Conservation (phyloP, 2,113 vertebrate species). For the Mormyrus lacerda region DNA sequence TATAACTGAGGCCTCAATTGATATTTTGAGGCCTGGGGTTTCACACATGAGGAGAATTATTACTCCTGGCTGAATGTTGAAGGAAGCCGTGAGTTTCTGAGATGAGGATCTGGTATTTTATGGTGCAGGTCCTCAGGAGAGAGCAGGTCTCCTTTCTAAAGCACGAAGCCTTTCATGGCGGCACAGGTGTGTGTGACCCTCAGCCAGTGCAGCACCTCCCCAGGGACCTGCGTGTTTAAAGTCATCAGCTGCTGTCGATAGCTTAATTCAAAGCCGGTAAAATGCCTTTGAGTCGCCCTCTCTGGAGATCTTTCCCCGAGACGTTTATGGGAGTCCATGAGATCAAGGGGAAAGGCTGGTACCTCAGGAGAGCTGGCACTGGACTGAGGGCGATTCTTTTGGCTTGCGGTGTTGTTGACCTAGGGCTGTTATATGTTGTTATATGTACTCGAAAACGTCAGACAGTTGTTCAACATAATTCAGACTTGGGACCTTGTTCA, state of each 20-base stretch:
- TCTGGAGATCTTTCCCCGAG: neutral
- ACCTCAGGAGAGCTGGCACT: neutral
- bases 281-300: neutral
- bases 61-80: neutral
- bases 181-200: neutral
- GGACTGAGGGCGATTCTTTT: neutral
- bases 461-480: neutral
- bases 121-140: neutral
- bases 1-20: neutral
- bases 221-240: conserved; percentile 2
- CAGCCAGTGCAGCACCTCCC: neutral
- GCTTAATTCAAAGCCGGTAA: conserved; percentile 21
- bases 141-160: neutral
- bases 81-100: neutral
- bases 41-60: neutral
- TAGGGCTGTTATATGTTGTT: neutral
- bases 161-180: neutral
- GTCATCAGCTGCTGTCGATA: conserved; percentile 8
- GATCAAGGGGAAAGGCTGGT: neutral
- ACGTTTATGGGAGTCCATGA: neutral
- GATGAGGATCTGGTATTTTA: neutral
- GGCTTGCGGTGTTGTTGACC: neutral
- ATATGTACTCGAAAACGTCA: neutral
- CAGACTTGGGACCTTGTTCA: neutral
- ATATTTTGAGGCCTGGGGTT: neutral